phyloP scores from a whole-genome alignment of 2,888 invertebrate species.

The Eulithis testata region DNA sequence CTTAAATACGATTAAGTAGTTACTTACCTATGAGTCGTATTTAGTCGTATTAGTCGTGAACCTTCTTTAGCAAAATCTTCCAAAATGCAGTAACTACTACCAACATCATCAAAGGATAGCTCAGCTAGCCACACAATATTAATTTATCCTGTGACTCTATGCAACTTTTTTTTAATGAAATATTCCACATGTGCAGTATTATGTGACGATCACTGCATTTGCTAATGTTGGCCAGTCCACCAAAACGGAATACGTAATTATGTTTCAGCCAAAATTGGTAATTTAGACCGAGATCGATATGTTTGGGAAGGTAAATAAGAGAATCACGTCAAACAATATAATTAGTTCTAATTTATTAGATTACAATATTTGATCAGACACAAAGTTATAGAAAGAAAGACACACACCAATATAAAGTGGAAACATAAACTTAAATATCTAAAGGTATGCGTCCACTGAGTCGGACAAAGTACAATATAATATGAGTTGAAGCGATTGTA shows the following conservation, averaged over 20 bases:
- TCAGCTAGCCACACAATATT: too few relatives aligned
- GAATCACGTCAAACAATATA: conserved; percentile 26
- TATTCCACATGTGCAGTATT: not conserved
- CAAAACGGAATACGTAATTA: conserved; percentile 27
- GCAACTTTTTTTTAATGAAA: not conserved
- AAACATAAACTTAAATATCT: not conserved
- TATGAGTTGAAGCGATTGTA: too few relatives aligned
- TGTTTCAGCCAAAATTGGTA: conserved; percentile 4
- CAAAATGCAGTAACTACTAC: too few relatives aligned
- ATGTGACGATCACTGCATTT: not conserved
- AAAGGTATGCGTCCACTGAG: not conserved
- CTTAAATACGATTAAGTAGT: too few relatives aligned
- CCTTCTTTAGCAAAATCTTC: too few relatives aligned
- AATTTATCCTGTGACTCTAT: too few relatives aligned
- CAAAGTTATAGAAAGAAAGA: too few relatives aligned
- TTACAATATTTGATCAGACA: conserved; percentile 41
- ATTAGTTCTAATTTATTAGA: conserved; percentile 28
- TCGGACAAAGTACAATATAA: not conserved
- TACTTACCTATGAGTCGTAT: too few relatives aligned
- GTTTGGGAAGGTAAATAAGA: conserved; percentile 35
- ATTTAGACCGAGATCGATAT: conserved; percentile 6
- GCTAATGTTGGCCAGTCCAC: conserved; percentile 15
- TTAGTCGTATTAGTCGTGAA: too few relatives aligned
- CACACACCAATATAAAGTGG: not conserved
- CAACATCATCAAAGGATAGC: too few relatives aligned